Evolutionary conservation across 2,113 vertebrate genomes (phyloP).

Genomic region (Budorcas taxicolor): DNA sequence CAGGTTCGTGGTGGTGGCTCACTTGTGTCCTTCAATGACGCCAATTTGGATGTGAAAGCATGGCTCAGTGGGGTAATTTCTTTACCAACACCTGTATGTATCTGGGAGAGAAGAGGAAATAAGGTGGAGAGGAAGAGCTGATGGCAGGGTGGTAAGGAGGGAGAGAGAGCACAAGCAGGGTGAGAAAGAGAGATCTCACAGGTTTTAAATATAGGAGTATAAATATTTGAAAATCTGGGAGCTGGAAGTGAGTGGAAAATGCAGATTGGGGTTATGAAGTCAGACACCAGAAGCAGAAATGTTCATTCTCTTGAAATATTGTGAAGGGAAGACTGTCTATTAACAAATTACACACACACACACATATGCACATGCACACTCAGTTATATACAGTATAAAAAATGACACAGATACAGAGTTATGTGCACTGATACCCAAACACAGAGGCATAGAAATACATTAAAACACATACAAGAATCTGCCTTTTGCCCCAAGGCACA

Average conservation of each 20-base stretch:
- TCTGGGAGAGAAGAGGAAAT: background rate
- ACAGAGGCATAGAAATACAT: background rate
- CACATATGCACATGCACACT: background rate
- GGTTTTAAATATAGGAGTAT: conserved; percentile 56
- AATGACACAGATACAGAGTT: background rate
- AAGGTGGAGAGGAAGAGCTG: background rate
- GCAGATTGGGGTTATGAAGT: background rate
- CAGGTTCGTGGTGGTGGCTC: rapidly evolving
- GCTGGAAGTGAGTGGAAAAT: conserved; percentile 19
- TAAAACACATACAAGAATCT: background rate
- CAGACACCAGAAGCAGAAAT: background rate
- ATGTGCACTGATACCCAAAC: background rate
- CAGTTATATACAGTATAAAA: background rate
- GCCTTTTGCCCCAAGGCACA: background rate
- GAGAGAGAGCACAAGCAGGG: background rate
- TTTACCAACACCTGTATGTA: background rate
- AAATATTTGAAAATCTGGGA: conserved; percentile 62
- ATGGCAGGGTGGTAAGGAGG: background rate
- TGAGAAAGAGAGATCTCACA: conserved; percentile 23
- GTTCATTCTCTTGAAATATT: background rate
- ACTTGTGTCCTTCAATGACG: background rate
- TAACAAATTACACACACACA: background rate
- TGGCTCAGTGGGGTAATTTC: background rate
- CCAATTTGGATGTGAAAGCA: background rate
- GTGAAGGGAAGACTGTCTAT: background rate